A percentile compares a stretch with the other conserved stretches of the same genome.
These are phyloP conservation scores for Sardinella longiceps DNA, from an alignment of 2,797 vertebrate species.

Conservation along the genomic window DNA sequence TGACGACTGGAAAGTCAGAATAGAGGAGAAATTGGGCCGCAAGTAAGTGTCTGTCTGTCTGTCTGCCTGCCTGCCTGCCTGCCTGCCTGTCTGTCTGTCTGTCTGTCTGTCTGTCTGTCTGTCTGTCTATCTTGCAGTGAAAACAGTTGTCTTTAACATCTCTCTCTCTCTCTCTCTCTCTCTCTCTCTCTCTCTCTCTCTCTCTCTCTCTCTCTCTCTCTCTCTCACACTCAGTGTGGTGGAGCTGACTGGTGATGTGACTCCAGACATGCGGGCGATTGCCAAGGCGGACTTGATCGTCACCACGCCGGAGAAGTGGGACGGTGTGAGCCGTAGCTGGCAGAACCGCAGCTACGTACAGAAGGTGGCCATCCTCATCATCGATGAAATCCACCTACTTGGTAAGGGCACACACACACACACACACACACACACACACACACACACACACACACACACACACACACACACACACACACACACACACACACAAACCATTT, in stretches of 20 bases:
- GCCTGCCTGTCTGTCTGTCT: not conserved
- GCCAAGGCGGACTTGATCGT: slow-evolving; percentile 94
- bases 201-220: not conserved
- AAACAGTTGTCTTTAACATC: not conserved
- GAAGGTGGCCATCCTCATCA: slow-evolving; percentile 96
- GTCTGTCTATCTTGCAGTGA: not conserved
- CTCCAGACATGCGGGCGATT: slow-evolving; percentile 93
- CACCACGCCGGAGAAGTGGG: slow-evolving; percentile 98
- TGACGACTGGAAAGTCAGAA: slow-evolving; percentile 95
- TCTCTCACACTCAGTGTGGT: slow-evolving; percentile 80
- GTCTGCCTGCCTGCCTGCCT: not conserved
- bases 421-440: not conserved
- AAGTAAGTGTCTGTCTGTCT: slow-evolving; percentile 77
- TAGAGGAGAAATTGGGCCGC: slow-evolving; percentile 93
- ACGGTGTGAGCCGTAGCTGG: slow-evolving; percentile 97
- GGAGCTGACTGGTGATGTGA: slow-evolving; percentile 95
- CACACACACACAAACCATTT: not conserved
- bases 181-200: not conserved
- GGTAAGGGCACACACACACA: slow-evolving; percentile 68
- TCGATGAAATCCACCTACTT: slow-evolving; percentile 97
- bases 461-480: not conserved
- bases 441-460: slow-evolving; percentile 6
- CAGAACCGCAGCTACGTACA: slow-evolving; percentile 97
- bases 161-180: not conserved
- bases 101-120: not conserved